Base-by-base conservation (phyloP, 2,113 vertebrate genomes). In the Platichthys stellatus region DNA sequence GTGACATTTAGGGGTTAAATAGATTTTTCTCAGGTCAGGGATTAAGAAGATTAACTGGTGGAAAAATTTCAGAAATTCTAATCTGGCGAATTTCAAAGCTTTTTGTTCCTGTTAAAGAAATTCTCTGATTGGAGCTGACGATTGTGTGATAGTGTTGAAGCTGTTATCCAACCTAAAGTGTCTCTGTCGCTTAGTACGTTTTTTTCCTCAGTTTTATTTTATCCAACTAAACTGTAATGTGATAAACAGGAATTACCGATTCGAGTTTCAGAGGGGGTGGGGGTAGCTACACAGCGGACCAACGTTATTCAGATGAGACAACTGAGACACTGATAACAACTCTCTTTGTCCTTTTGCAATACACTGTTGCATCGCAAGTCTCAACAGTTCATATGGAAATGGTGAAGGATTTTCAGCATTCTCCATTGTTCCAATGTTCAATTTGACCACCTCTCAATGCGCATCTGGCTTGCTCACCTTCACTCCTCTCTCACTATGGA, bases 31-130 rank as follows among this genome's bases (percentile, higher is more conserved):
- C 49, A 76, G 72, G 79, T 78, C 64, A 35, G 24, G 26, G 77
- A 74, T 85, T 91, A 92, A 86, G 65, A 79, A 84, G 89, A 89
- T 92, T 90, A 94, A 72, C 56, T 71, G 10, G 17, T 10, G 81
- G 71, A 88, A 91, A 90, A 86, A 91, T 81, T 68, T 79, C 23
- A 5, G 54, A 75, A 68, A 63, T 78, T 80, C 43, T 87, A 83
- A 87, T 85, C 77, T 80, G 69, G 57, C 18, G 54, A 68, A 74
- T 70, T 81, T 76, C 63, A 84, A 66, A 35, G 26, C 49, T 84
- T 80, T 59, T 23, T 35, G 26, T 43, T 62, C 21, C 24, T 40
- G n/a, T 76, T 83, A 11, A 13, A 58, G 5, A 23, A 3, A 9
- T 51, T 77, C n/a, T 73, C 40, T 62, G 24, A 1, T 57, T 74